These are phyloP conservation scores for Rousettus leschenaultii DNA, from an alignment of 2,113 vertebrate species.

Conservation along the genomic window DNA sequence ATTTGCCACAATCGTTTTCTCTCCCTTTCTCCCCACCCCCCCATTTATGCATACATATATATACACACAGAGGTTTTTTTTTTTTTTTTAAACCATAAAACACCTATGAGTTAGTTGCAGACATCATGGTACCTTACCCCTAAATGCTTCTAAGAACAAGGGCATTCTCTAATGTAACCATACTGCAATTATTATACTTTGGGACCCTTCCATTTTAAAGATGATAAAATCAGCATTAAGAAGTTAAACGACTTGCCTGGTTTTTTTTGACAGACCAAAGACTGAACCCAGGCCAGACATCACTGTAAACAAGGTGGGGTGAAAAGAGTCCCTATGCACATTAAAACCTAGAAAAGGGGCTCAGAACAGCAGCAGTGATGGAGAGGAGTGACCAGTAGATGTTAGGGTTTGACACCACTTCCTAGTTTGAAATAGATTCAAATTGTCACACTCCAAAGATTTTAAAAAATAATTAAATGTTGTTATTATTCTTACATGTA, in stretches of 20 bases:
- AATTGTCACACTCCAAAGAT: background rate
- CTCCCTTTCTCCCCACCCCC: background rate
- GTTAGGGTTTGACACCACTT: background rate
- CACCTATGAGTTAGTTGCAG: background rate
- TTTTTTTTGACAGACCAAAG: background rate
- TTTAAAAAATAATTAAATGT: background rate
- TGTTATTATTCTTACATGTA: background rate
- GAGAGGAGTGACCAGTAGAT: background rate
- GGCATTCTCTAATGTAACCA: background rate
- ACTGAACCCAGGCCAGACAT: background rate
- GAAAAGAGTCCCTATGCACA: background rate
- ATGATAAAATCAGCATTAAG: background rate
- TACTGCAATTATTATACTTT: background rate
- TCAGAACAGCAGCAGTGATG: background rate
- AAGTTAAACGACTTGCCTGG: background rate
- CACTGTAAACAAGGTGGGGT: background rate
- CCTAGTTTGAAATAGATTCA: background rate
- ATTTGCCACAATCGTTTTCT: background rate
- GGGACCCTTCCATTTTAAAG: background rate
- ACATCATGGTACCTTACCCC: background rate
- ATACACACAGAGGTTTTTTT: background rate
- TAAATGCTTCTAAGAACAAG: background rate
- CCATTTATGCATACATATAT: background rate
- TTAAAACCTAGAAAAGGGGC: background rate
- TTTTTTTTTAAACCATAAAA: background rate